Base-by-base conservation (phyloP, 2,888 invertebrate genomes). In the Idaea aversata region DNA sequence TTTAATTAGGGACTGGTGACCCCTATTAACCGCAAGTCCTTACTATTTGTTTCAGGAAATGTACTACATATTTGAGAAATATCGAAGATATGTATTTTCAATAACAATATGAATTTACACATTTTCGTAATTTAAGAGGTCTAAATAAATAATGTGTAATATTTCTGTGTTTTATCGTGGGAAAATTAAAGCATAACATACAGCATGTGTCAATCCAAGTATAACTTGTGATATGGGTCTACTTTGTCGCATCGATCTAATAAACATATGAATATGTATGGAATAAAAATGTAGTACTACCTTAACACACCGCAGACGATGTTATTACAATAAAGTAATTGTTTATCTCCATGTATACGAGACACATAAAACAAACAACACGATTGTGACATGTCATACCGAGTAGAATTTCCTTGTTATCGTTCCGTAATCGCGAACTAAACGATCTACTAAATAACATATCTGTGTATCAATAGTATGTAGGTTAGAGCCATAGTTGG, bases 331-430 rank as follows among this genome's bases (percentile, higher is more conserved):
- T 65, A 66, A 70, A 59, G 63, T 61, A 38, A 64, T 35, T 64
- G 65, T 61, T 63, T 62, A 65, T 64, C 58, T 68, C 64, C 70
- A 65, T 61, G 63, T 64, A 64, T 61, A 71, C 67, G 63, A 25
- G 25, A 47, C 47, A 47, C 47, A 47, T 47, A 63, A 67, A 65
- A 76, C 63, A 66, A 67, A 75, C 74, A 70, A 68, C 60, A 62
- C 35, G 65, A 71, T 61, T 25, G 16, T 25, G 64, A 69, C 65
- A 65, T 65, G 36, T 64, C 74, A 71, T 94, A 96, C 96, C 96
- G 80, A 96, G 90, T 75, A 96, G 88, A 68, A 96, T 93, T 91
- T 96, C 96, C 87, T 94, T 95, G 85, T 94, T 94, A 75, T 94
- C 94, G 86, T 94, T 94, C 81, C 96, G 90, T 70, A 95, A 91